Evolutionary conservation across 1,140 invertebrate species (phyloP), one percentile per base, ranked within the genome.

Genomic region (Plodia interpunctella): DNA sequence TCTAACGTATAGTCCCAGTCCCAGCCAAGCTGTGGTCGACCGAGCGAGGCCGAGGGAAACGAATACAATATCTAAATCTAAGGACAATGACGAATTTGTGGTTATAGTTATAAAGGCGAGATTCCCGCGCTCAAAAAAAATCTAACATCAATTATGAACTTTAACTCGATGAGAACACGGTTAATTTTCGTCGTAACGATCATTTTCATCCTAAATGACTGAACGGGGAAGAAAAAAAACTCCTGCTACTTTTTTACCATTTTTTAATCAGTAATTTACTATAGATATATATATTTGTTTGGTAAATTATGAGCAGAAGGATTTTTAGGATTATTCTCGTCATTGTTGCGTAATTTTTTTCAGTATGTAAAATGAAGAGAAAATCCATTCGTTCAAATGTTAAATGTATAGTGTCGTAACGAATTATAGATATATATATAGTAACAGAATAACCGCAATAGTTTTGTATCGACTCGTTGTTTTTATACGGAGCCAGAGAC

Each of bases 401-500:
- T 44, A 17, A 15, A 44, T 44, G 38, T 44, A 44, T 44, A 44
- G 38, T n/a, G 38, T 15, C 38, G 38, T 44, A 15, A 3, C 38
- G 38, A 44, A 44, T 44, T 44, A 44, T 44, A 44, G n/a, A 44
- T n/a, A 15, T 44, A 38, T 38, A 38, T 38, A 44, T n/a, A 15
- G 13, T 44, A 15, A n/a, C 13, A 17, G 15, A 44, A 44, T 44
- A 44, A 15, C 38, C 50, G 35, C 49, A 38, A 52, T 59, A 53
- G 57, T 59, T 59, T 59, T 59, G 49, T 59, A 59, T 32, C 51
- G 19, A 49, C 19, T 13, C 19, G 51, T 25, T 53, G 51, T 53
- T 53, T 53, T 53, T 53, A 53, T 53, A 53, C 51, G 21, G n/a
- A 53, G 56, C 56, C 56, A 57, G 44, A 52, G 21, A 59, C 54